Conservation (phyloP, 2,113 vertebrate species). For the Gymnorhina tibicen region DNA sequence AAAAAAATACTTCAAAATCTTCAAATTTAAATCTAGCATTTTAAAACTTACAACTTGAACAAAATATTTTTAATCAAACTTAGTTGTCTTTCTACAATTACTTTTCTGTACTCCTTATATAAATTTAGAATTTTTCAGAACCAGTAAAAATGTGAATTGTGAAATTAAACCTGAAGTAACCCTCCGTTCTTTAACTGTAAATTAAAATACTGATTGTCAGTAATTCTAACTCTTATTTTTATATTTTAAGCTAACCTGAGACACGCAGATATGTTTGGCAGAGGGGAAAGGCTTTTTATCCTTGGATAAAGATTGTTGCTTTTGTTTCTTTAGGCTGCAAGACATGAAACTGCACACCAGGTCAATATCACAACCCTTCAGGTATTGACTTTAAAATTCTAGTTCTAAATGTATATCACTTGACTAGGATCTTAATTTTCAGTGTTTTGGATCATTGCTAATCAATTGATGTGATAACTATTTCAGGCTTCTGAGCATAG, state of each 20-base stretch:
- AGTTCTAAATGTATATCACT: background rate
- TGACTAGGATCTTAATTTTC: background rate
- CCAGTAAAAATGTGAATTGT: background rate
- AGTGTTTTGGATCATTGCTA: background rate
- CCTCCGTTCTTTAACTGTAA: background rate
- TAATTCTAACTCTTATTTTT: background rate
- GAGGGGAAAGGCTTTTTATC: background rate
- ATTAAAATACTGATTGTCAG: background rate
- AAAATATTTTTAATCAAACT: background rate
- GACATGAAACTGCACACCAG: constrained; percentile 80
- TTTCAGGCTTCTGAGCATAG: background rate
- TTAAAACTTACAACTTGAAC: background rate
- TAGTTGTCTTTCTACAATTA: background rate
- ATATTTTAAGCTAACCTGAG: background rate
- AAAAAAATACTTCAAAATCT: background rate
- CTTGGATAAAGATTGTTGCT: background rate
- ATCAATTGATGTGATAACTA: background rate
- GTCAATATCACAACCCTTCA: constrained; percentile 82
- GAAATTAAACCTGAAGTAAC: background rate
- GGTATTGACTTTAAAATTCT: constrained; percentile 66
- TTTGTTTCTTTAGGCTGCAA: constrained; percentile 74
- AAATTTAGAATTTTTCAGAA: background rate
- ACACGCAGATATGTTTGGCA: background rate
- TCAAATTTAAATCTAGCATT: background rate
- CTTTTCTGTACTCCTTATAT: background rate